These are phyloP conservation scores for Apodemia duryi DNA, from an alignment of 2,888 invertebrate genomes.

Conservation along the genomic window DNA sequence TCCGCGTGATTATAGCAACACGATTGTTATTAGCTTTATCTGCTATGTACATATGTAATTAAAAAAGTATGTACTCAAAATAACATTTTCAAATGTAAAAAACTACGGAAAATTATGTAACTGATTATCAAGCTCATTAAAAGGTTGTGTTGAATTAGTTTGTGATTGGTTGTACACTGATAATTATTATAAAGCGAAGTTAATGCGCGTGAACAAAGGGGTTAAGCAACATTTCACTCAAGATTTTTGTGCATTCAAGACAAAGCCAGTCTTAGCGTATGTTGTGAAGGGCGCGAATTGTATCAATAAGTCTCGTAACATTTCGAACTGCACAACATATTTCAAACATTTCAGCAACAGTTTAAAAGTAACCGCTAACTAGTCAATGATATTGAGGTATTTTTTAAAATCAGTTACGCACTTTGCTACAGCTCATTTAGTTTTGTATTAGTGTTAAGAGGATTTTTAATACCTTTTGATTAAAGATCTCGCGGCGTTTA, in stretches of 20 bases:
- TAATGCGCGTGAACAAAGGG: slow-evolving; percentile 5
- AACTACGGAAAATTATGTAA: background rate
- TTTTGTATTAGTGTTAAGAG: slow-evolving; percentile 14
- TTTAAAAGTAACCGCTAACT: slow-evolving; percentile 25
- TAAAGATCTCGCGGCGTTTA: slow-evolving; percentile 33
- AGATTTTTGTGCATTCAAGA: slow-evolving; percentile 13
- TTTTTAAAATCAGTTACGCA: slow-evolving; percentile 10
- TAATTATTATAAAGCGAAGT: background rate
- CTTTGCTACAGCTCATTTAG: slow-evolving; percentile 5
- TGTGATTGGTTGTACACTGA: background rate
- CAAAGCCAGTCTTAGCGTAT: slow-evolving; percentile 22
- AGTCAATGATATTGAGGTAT: slow-evolving; percentile 23
- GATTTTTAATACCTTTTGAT: slow-evolving; percentile 46
- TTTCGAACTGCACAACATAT: slow-evolving; percentile 26
- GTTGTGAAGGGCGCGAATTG: slow-evolving; percentile 19
- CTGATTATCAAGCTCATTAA: background rate
- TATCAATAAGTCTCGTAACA: slow-evolving; percentile 13
- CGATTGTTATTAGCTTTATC: too few relatives aligned
- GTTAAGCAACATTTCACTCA: slow-evolving; percentile 11
- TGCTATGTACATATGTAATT: too few relatives aligned
- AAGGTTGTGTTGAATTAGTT: background rate
- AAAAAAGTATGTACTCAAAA: background rate
- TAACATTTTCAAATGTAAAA: background rate
- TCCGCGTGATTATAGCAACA: background rate
- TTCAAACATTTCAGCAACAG: slow-evolving; percentile 21